These are phyloP conservation scores for Pogona vitticeps DNA, from an alignment of 2,113 vertebrate genomes.

Conservation along the genomic window DNA sequence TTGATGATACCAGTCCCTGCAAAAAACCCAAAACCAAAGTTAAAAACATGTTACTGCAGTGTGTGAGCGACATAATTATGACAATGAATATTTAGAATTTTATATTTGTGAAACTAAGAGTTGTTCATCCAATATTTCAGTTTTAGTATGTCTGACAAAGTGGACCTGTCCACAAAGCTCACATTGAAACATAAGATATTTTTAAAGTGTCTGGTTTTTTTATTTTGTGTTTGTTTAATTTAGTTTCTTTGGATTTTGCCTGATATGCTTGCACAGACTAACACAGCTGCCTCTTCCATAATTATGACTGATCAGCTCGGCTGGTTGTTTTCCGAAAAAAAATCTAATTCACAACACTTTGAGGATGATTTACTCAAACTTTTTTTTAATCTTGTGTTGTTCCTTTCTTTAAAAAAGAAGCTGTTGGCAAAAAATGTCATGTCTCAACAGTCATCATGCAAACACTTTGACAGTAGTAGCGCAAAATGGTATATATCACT, in stretches of 20 bases:
- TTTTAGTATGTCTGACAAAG: no score
- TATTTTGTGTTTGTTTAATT: no score
- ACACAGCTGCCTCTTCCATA: no score
- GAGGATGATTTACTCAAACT: conserved; percentile 59
- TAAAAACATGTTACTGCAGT: neutral
- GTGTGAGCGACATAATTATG: conserved; percentile 55
- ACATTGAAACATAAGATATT: no score
- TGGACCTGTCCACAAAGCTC: no score
- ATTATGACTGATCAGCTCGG: conserved; percentile 51
- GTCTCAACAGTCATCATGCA: conserved; percentile 62
- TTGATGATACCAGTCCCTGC: neutral
- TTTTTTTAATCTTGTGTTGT: conserved; percentile 37
- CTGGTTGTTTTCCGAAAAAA: conserved; percentile 51
- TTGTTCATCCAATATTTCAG: no score
- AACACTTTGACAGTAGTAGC: conserved; percentile 58
- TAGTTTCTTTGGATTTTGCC: no score
- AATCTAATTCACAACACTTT: conserved; percentile 59
- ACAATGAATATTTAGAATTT: no score
- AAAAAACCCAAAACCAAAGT: neutral
- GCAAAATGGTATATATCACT: conserved; percentile 54
- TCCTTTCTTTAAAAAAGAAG: conserved; percentile 28
- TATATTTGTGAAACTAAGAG: no score
- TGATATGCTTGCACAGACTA: conserved; percentile 15
- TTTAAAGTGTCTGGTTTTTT: no score
- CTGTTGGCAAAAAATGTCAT: conserved; percentile 54